Base-by-base conservation (phyloP, 2,888 invertebrate genomes). In the Leistus spinibarbis region DNA sequence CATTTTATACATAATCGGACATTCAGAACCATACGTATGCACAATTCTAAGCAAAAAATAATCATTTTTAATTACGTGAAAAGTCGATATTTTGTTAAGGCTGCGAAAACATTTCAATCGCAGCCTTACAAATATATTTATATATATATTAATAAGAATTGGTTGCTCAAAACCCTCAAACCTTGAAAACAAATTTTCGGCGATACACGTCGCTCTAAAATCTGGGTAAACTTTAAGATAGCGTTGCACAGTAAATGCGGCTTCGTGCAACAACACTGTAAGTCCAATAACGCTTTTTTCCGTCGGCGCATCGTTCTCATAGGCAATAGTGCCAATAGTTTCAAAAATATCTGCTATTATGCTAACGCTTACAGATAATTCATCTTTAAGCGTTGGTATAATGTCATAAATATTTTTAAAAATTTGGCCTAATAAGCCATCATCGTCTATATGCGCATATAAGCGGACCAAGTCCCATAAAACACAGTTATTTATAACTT, bases 211-310 rank as follows among this genome's bases (percentile, higher is more conserved):
- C 77, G 81, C 64, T 82, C 86, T 88, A 27, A 88, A 88, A 4
- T 88, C 86, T 0, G 91, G 89, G 81, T 91, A 92, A 0, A 90
- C 86, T 69, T 92, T 91, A n/a, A 94, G 80, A 76, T 95, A 91
- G 79, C 91, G 85, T 80, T 89, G 88, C 65, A 95, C 80, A 0
- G 93, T 40, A 63, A 75, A 93, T 80, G 90, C 89, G 0, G 91
- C 88, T 13, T 90, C 90, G 81, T 95, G 95, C 72, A 93, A 82
- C 54, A 93, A 82, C 80, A 54, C 7, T 13, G 69, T 69, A n/a
- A 75, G 40, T 24, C 63, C 23, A 7, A 23, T 69, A 1, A 69
- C 63, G 7, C 17, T 7, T 23, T 27, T 27, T 56, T 68, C 69
- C 17, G 68, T 75, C 7, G 69, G 63, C 2, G 62, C 16, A 19